These are phyloP conservation scores for Smittia sp. DNA, from an alignment of 2,888 invertebrate species.

Conservation along the genomic window DNA sequence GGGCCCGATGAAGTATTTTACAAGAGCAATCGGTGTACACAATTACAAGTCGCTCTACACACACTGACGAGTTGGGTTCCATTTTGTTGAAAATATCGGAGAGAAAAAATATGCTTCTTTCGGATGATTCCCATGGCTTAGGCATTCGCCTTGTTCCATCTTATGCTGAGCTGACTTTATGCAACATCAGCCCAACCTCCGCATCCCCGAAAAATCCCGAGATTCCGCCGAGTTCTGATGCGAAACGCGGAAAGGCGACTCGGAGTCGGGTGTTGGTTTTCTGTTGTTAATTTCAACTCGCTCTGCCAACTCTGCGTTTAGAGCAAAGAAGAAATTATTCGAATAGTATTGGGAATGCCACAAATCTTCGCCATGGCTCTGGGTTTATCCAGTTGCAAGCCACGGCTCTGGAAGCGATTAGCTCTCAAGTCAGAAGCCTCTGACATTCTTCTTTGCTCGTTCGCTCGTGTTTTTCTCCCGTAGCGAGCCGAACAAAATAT, in stretches of 20 bases:
- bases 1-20: constrained; percentile 24
- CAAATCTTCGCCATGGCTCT: too few relatives aligned
- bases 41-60: constrained; percentile 40
- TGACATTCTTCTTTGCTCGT: constrained; percentile 27
- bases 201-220: too few relatives aligned
- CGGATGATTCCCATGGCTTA: constrained; percentile 13
- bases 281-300: constrained; percentile 7
- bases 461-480: constrained; percentile 37
- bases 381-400: background rate
- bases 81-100: constrained; percentile 41
- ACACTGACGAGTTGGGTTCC: constrained; percentile 40
- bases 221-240: background rate
- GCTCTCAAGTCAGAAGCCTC: constrained; percentile 20
- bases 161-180: background rate
- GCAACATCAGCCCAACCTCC: too few relatives aligned
- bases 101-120: constrained; percentile 41
- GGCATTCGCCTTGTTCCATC: background rate
- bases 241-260: constrained; percentile 27
- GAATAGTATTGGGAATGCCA: background rate
- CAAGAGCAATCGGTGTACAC: constrained; percentile 41
- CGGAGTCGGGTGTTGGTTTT: constrained; percentile 38
- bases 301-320: background rate
- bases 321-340: background rate
- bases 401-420: constrained; percentile 9
- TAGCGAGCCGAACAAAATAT: constrained; percentile 25